A percentile compares a stretch with the other conserved stretches of the same genome.
Conservation (phyloP, 1,140 invertebrate genomes). For the Drosophila micromelanica region DNA sequence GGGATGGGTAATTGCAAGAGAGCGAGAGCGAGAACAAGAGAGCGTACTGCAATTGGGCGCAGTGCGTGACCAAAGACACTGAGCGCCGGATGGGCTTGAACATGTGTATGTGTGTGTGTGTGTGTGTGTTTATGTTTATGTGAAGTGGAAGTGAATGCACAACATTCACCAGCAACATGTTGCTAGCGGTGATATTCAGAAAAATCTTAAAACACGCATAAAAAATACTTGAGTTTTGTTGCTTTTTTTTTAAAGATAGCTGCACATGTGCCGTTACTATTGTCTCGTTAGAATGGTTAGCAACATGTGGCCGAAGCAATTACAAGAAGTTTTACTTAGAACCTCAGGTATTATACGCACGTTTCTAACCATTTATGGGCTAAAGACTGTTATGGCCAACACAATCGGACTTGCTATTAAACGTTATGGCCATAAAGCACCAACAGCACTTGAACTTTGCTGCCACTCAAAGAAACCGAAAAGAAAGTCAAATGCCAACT, state of each 20-base stretch:
- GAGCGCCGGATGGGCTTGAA: conserved; percentile 73
- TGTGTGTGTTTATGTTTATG: conserved; percentile 2
- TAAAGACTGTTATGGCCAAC: conserved; percentile 43
- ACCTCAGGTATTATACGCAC: conserved; percentile 42
- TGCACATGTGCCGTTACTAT: neutral
- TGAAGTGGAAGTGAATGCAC: conserved; percentile 15
- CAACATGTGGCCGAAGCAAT: conserved; percentile 3
- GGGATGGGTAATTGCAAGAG: conserved; percentile 38
- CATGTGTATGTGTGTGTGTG: neutral
- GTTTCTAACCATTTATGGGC: conserved; percentile 50
- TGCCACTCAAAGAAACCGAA: conserved; percentile 30
- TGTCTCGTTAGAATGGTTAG: conserved; percentile 1
- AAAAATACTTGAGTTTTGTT: neutral
- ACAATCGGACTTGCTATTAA: conserved; percentile 36
- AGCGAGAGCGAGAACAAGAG: conserved; percentile 6
- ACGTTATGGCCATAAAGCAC: conserved; percentile 33
- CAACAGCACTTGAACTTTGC: conserved; percentile 47
- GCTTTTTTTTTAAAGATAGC: neutral
- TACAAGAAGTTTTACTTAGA: conserved; percentile 14
- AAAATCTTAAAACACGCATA: neutral
- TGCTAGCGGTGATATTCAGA: conserved; percentile 4
- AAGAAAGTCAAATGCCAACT: conserved; percentile 64
- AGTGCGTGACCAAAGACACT: conserved; percentile 39
- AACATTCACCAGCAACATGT: conserved; percentile 30
- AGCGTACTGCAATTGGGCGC: conserved; percentile 10